Evolutionary conservation across 2,113 vertebrate genomes (phyloP), one percentile per base, ranked within the genome.

Genomic region (Hirundichthys speculiger): DNA sequence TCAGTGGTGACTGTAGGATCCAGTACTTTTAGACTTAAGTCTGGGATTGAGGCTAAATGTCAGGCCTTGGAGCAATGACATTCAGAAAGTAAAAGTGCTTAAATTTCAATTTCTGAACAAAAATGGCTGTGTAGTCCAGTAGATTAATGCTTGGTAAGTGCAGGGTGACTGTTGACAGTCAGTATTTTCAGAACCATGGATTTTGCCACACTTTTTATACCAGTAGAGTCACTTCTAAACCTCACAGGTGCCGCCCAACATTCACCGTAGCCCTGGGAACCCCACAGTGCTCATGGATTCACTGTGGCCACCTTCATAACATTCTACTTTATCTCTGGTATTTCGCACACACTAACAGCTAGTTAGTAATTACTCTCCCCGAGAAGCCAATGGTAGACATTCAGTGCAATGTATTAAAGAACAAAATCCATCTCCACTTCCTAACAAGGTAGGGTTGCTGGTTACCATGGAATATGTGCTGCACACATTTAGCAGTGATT

Each of bases 401-500:
- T 16, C 7, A 21, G 22, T 59, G 50, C 22, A 64, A 16, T 25
- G 49, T 41, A 43, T 65, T 69, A 48, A 43, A 38, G 51, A n/a
- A 45, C 46, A 41, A 64, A 52, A 56, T 60, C 56, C 16, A 30
- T 20, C 40, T 70, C 45, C 18, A 18, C 4, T 13, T 73, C 42
- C 34, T 53, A 51, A 55, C 53, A 76, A 54, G 68, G 68, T 75
- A n/a, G 62, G 41, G 64, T 41, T 58, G 54, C 57, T 42, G 34
- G 57, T 63, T 65, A 64, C 65, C 57, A 52, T 76, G 49, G 61
- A 21, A 58, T 66, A 69, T 75, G 5, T 51, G 55, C 75, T 52
- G 47, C 68, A 49, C 45, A 64, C 58, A 59, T 72, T 57, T 41
- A 74, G 53, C 73, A 48, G 51, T 69, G 63, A 72, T 86, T 57